A percentile compares a stretch with the other conserved stretches of the same genome.
phyloP scores from a whole-genome alignment of 2,113 vertebrate species.

The Balaeniceps rex region DNA sequence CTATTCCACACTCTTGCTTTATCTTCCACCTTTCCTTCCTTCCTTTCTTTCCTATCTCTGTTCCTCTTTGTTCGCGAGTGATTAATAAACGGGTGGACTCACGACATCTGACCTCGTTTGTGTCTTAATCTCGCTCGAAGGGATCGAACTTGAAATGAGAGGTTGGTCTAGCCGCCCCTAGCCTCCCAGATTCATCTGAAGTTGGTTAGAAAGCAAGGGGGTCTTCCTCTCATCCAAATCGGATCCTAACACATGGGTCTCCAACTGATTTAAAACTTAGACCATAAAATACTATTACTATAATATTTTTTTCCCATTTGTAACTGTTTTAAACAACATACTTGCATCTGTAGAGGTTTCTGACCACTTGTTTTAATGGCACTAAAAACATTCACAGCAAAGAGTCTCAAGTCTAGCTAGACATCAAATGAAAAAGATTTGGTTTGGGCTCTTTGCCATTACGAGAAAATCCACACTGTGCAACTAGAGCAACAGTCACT shows the following conservation, averaged over 20 bases:
- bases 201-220: too few species aligned
- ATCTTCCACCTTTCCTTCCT: too few species aligned
- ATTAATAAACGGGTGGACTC: too few species aligned
- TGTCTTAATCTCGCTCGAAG: too few species aligned
- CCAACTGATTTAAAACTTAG: neutral
- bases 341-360: neutral
- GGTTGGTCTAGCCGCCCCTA: too few species aligned
- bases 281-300: neutral
- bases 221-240: too few species aligned
- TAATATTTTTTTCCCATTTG: neutral
- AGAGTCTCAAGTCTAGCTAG: neutral
- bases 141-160: too few species aligned
- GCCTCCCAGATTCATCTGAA: too few species aligned
- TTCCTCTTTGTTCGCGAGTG: too few species aligned
- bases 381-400: neutral
- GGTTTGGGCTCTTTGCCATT: neutral
- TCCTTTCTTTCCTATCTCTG: too few species aligned
- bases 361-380: neutral
- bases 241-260: neutral
- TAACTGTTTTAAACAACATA: neutral
- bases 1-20: too few species aligned
- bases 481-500: neutral
- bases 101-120: too few species aligned
- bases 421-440: neutral
- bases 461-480: neutral